Evolutionary conservation across 1,140 invertebrate genomes (phyloP).

Genomic region (Babylonia areolata): DNA sequence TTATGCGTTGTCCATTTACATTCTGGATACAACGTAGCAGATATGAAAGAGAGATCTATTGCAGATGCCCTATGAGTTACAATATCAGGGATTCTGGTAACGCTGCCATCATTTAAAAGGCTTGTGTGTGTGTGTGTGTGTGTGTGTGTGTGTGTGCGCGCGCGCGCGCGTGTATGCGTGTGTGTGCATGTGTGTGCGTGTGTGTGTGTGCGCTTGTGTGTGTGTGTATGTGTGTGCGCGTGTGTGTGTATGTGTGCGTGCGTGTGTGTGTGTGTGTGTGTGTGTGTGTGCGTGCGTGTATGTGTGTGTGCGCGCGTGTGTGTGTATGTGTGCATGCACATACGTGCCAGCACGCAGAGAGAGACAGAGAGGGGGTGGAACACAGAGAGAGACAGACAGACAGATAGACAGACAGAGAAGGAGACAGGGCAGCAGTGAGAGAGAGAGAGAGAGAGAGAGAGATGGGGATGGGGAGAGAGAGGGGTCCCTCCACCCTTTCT

Average conservation of each 20-base stretch:
- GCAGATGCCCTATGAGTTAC: too few species aligned
- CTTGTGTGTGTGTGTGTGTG: constrained; percentile 12
- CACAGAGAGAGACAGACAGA: too few species aligned
- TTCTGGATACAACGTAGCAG: too few species aligned
- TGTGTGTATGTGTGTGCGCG: neutral
- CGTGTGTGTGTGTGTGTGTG: constrained; percentile 11
- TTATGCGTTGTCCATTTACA: too few species aligned
- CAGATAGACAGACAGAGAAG: too few species aligned
- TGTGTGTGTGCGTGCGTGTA: neutral
- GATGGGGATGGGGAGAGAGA: too few species aligned
- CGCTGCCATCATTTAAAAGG: too few species aligned
- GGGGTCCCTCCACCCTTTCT: too few species aligned
- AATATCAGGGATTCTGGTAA: too few species aligned
- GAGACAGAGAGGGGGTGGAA: too few species aligned
- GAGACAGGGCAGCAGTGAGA: too few species aligned
- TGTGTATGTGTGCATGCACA: neutral
- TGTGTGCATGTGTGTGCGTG: constrained; percentile 15
- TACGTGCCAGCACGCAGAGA: neutral
- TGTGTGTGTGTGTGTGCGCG: constrained; percentile 16
- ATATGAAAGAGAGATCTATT: too few species aligned
- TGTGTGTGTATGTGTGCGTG: constrained; percentile 15
- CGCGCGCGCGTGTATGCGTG: constrained; percentile 7
- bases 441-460: neutral
- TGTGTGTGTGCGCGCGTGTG: constrained; percentile 22
- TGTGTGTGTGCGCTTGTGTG: constrained; percentile 22